Conservation (phyloP, 2,797 vertebrate genomes). For the Morelia viridis region DNA sequence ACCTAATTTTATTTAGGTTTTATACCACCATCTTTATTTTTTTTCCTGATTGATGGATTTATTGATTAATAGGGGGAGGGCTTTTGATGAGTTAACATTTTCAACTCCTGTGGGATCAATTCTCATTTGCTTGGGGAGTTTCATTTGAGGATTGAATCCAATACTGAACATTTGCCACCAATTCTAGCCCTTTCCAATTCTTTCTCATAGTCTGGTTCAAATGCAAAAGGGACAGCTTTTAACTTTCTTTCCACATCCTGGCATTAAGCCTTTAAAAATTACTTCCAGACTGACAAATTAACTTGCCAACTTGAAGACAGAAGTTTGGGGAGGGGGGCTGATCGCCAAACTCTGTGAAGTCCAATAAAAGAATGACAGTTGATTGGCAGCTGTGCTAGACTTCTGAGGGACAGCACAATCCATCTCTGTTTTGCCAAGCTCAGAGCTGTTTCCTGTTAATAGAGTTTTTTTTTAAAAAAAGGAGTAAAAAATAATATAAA, state of each 20-base stretch:
- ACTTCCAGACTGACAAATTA: conserved; percentile 68
- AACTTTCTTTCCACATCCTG: conserved; percentile 55
- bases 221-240: conserved; percentile 67
- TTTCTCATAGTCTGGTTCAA: neutral
- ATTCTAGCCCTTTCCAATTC: conserved; percentile 15
- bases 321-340: conserved; percentile 56
- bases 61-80: conserved; percentile 8
- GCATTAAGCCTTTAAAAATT: conserved; percentile 56
- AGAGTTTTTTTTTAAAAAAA: conserved; percentile 8
- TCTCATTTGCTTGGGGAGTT: conserved; percentile 2
- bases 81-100: conserved; percentile 30
- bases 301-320: conserved; percentile 75
- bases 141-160: conserved; percentile 29
- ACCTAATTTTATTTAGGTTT: neutral
- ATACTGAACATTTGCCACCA: conserved; percentile 25
- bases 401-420: conserved; percentile 21
- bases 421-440: neutral
- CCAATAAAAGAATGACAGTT: conserved; percentile 71
- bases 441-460: conserved; percentile 25
- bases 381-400: conserved; percentile 2
- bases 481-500: conserved; percentile 20
- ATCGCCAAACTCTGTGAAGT: conserved; percentile 70
- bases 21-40: neutral
- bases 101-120: neutral
- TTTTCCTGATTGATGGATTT: conserved; percentile 8